A percentile compares a stretch with the other conserved stretches of the same genome.
These are phyloP conservation scores for Nyctibius grandis DNA, from an alignment of 2,797 vertebrate genomes.

Conservation along the genomic window DNA sequence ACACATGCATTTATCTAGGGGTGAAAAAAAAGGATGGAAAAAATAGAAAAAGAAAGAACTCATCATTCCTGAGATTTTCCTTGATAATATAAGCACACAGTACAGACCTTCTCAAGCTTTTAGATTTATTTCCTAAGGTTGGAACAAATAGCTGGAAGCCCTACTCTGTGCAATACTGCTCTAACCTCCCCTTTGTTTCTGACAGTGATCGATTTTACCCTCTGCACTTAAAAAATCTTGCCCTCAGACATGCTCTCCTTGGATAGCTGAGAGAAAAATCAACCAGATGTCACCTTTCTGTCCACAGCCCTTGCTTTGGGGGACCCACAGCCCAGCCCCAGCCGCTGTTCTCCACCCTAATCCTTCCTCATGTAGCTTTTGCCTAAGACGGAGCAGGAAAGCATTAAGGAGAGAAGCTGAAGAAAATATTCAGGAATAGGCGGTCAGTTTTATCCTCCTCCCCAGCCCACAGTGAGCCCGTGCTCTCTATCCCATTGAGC, in stretches of 20 bases:
- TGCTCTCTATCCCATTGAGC: not conserved
- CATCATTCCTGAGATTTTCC: not conserved
- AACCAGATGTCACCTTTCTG: not conserved
- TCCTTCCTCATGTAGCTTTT: not conserved
- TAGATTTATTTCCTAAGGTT: not conserved
- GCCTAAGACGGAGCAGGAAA: not conserved
- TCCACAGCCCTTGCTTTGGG: not conserved
- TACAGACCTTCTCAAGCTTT: not conserved
- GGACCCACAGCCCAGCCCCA: not conserved
- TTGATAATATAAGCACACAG: not conserved
- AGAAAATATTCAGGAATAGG: not conserved
- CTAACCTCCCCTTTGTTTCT: not conserved
- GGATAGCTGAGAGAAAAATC: not conserved
- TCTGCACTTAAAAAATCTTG: not conserved
- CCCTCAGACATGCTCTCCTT: not conserved
- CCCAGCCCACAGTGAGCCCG: not conserved
- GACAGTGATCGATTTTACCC: constrained; percentile 38
- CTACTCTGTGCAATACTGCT: not conserved
- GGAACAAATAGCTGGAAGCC: not conserved
- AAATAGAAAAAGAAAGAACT: not conserved
- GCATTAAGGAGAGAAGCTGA: not conserved
- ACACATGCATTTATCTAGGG: not conserved
- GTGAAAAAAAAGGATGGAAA: not conserved
- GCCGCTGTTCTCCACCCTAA: not conserved
- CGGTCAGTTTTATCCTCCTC: not conserved